phyloP scores from a whole-genome alignment of 2,797 vertebrate genomes.

The Myotis pilosus region DNA sequence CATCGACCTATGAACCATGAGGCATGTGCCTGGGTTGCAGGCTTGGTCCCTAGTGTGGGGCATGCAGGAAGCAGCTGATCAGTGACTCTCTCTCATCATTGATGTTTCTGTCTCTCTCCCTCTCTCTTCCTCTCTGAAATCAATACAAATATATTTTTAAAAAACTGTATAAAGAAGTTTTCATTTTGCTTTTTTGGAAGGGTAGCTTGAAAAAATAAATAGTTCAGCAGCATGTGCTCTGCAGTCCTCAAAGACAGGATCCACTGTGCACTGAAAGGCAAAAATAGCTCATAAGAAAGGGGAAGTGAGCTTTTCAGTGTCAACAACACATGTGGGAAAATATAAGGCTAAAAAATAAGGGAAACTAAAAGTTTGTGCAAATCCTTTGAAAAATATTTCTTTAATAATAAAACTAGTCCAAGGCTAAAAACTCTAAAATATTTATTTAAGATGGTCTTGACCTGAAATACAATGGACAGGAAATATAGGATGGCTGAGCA shows the following conservation, averaged over 20 bases:
- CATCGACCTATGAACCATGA: too few species aligned
- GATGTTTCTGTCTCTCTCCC: too few species aligned
- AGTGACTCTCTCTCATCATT: too few species aligned
- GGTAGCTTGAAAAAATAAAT: conserved; percentile 44
- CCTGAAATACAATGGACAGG: not conserved
- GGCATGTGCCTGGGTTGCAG: too few species aligned
- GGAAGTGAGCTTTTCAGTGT: conserved; percentile 68
- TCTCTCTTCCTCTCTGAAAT: too few species aligned
- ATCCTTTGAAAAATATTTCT: conserved; percentile 35
- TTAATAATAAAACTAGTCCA: conserved; percentile 31
- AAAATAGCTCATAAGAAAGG: conserved; percentile 66
- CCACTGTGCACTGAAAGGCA: conserved; percentile 49
- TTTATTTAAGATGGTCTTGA: not conserved
- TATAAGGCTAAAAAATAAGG: conserved; percentile 16
- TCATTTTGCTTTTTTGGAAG: conserved; percentile 56
- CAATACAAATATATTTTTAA: too few species aligned
- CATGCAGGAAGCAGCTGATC: too few species aligned
- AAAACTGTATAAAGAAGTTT: conserved; percentile 58
- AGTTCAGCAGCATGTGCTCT: conserved; percentile 63
- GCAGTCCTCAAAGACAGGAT: conserved; percentile 67
- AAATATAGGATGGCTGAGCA: not conserved
- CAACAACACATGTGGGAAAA: conserved; percentile 63
- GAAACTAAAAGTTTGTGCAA: conserved; percentile 46
- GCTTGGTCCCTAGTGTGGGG: too few species aligned
- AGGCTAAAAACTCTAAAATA: not conserved